Percentiles rank a stretch among this genome's conserved stretches.
Evolutionary conservation across 2,797 vertebrate genomes (phyloP).

Genomic region (Epinephelus awoara): DNA sequence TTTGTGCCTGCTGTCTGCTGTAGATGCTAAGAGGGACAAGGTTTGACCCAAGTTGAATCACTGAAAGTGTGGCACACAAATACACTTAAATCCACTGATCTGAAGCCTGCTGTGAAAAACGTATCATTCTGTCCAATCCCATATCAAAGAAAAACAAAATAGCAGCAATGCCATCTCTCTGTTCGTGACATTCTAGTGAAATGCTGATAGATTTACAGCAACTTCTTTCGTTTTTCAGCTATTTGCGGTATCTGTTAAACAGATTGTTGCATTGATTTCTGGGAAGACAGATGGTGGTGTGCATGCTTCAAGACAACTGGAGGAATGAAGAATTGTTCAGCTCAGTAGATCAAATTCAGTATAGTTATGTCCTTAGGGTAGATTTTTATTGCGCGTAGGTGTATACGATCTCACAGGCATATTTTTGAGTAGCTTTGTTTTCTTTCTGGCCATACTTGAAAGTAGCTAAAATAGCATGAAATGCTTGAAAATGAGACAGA

Average conservation of each 20-base stretch:
- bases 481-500: conserved; percentile 75
- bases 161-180: conserved; percentile 84
- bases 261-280: conserved; percentile 88
- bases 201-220: conserved; percentile 87
- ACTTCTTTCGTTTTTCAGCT: conserved; percentile 84
- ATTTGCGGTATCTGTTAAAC: conserved; percentile 89
- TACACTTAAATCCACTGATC: conserved; percentile 73
- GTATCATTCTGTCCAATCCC: conserved; percentile 81
- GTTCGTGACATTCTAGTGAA: conserved; percentile 84
- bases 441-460: conserved; percentile 85
- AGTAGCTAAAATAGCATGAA: conserved; percentile 75
- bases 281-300: conserved; percentile 87
- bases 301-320: conserved; percentile 84
- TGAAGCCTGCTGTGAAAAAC: conserved; percentile 75
- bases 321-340: conserved; percentile 88
- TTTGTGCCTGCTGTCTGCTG: conserved; percentile 28
- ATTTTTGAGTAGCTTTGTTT: conserved; percentile 79
- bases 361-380: conserved; percentile 83
- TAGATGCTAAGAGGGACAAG: conserved; percentile 24
- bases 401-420: conserved; percentile 79
- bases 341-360: conserved; percentile 88
- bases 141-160: conserved; percentile 87
- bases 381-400: conserved; percentile 81
- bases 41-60: conserved; percentile 51
- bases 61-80: conserved; percentile 48